Evolutionary conservation across 2,113 vertebrate genomes (phyloP).

Genomic region (Heterochromis multidens): DNA sequence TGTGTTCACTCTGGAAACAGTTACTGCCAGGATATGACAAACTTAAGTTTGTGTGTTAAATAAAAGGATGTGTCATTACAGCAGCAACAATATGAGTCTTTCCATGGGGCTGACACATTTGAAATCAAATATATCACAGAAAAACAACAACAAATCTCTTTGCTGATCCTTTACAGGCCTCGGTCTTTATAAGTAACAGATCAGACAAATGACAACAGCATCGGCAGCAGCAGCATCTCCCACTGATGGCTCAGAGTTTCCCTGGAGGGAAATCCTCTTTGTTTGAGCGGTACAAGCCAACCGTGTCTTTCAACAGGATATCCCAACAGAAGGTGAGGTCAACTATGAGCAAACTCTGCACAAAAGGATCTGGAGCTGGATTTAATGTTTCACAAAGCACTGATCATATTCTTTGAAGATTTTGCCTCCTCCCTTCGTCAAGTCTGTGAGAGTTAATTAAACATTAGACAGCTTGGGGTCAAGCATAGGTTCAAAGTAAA

Average conservation of each 20-base stretch:
- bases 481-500: not conserved
- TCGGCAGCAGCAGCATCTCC: conserved; percentile 48
- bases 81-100: not conserved
- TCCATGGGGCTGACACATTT: not conserved
- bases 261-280: conserved; percentile 69
- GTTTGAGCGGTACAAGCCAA: conserved; percentile 37
- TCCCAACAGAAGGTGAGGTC: conserved; percentile 76
- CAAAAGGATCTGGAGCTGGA: conserved; percentile 64
- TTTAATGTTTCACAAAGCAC: conserved; percentile 69
- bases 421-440: conserved; percentile 37
- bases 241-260: conserved; percentile 54
- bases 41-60: rapidly evolving
- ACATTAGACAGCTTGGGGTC: conserved; percentile 59
- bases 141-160: conserved; percentile 28
- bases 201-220: conserved; percentile 32
- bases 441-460: conserved; percentile 69
- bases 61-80: not conserved
- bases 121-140: not conserved
- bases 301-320: conserved; percentile 57
- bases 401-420: conserved; percentile 66
- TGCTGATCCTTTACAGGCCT: not conserved
- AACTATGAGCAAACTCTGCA: conserved; percentile 71
- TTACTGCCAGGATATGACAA: not conserved
- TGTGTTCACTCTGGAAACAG: not conserved
- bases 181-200: conserved; percentile 8